Evolutionary conservation across 2,797 vertebrate species (phyloP), one percentile per base, ranked within the genome.

Genomic region (Chrysocyon brachyurus): DNA sequence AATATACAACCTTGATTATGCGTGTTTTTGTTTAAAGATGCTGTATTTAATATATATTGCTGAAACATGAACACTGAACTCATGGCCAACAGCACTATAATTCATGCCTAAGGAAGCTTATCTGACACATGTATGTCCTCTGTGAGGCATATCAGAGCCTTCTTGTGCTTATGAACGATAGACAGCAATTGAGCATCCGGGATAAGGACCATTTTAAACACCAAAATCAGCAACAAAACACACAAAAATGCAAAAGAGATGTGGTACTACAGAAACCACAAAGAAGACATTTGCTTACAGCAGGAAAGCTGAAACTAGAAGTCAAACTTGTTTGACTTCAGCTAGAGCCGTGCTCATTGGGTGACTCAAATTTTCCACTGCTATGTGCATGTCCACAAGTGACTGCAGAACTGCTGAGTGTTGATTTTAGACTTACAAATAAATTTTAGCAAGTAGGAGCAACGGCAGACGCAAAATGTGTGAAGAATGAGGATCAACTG

Each of bases 141-240:
- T 0, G 0, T 12, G n/a, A 49, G 31, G 22, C 22, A 19, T 8
- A 14, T 0, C 7, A 0, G 24, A 6, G 59, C 75, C 52, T 73
- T 72, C 81, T 3, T 11, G 31, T 1, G 12, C 59, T 90, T 8
- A 15, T 63, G 4, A 40, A 72, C 4, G 12, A 17, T 1, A 56
- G 46, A 16, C 0, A 36, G 85, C n/a, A 12, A 40, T 70, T 54
- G 8, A 49, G 75, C 64, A 73, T 21, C 19, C 36, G 0, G 6
- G 2, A 19, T 66, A 19, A 85, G 56, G 33, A 83, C 5, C 78
- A 33, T 28, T 36, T 21, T 22, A 66, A 92, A 70, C 26, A 72
- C 24, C 4, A 46, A 94, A 46, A 85, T 68, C 24, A 68, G 52
- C 63, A 52, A 87, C 0, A 7, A 85, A 59, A 90, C 40, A 21